Percentiles rank a stretch among this genome's conserved stretches.
phyloP scores from a whole-genome alignment of 2,113 vertebrate species.

The Numida meleagris region DNA sequence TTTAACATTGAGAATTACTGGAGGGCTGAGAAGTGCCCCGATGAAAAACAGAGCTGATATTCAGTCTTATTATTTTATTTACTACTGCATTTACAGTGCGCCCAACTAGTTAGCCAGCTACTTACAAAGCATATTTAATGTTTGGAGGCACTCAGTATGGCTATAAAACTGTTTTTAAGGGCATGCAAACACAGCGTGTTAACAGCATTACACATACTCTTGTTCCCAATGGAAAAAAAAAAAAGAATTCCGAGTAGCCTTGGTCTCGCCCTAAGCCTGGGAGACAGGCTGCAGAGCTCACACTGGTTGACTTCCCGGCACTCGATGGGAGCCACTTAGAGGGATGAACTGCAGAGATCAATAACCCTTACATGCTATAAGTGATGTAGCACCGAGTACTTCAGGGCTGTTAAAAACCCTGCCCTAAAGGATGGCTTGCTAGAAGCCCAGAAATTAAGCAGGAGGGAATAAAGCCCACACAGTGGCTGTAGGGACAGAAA shows the following conservation, averaged over 20 bases:
- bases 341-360: conserved; percentile 70
- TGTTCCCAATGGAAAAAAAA: conserved; percentile 60
- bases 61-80: conserved; percentile 74
- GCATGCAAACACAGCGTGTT: conserved; percentile 55
- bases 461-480: neutral
- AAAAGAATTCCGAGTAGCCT: conserved; percentile 45
- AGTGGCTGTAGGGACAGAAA: rapidly evolving
- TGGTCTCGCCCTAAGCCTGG: conserved; percentile 49
- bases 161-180: conserved; percentile 76
- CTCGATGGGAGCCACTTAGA: conserved; percentile 73
- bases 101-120: conserved; percentile 74
- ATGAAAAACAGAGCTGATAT: conserved; percentile 66
- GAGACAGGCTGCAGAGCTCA: conserved; percentile 51
- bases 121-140: conserved; percentile 77
- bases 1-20: conserved; percentile 62
- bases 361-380: conserved; percentile 57
- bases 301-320: conserved; percentile 60
- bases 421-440: neutral
- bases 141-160: conserved; percentile 63
- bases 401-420: conserved; percentile 54
- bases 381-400: conserved; percentile 47
- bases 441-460: conserved; percentile 56
- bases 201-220: conserved; percentile 51
- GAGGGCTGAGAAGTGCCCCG: conserved; percentile 42
- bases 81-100: conserved; percentile 68